A percentile compares a stretch with the other conserved stretches of the same genome.
phyloP scores from a whole-genome alignment of 2,888 invertebrate genomes.

The Metalampra italica region DNA sequence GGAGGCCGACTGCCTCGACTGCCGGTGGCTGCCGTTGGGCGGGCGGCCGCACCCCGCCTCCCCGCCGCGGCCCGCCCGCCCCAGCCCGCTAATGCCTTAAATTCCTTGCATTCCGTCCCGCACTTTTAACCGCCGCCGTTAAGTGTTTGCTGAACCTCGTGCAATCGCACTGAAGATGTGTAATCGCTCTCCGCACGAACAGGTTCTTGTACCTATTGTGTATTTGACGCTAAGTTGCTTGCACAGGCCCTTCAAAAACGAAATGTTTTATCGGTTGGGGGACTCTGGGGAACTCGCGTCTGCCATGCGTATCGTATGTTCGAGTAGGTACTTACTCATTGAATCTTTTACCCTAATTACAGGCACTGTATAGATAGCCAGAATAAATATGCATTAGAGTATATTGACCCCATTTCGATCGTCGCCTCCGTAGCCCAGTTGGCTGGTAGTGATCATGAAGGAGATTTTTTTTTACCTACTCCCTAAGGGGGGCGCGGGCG shows the following conservation, averaged over 20 bases:
- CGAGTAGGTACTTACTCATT: too few relatives aligned
- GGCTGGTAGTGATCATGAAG: too few relatives aligned
- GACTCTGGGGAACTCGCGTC: too few relatives aligned
- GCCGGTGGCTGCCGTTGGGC: slow-evolving; percentile 41
- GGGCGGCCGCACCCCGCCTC: slow-evolving; percentile 53
- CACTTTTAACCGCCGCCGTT: slow-evolving; percentile 42
- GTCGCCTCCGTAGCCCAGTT: too few relatives aligned
- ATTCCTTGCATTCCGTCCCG: slow-evolving; percentile 45
- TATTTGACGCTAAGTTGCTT: background rate
- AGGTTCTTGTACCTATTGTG: background rate
- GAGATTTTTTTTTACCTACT: too few relatives aligned
- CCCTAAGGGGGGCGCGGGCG: too few relatives aligned
- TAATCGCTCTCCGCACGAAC: slow-evolving; percentile 28
- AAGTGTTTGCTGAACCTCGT: slow-evolving; percentile 44
- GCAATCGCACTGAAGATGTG: slow-evolving; percentile 29
- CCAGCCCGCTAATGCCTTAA: slow-evolving; percentile 47
- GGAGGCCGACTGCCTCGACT: slow-evolving; percentile 24
- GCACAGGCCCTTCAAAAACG: background rate
- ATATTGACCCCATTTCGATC: too few relatives aligned
- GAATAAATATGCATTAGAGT: too few relatives aligned
- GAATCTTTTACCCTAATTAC: too few relatives aligned
- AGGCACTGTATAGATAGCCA: too few relatives aligned
- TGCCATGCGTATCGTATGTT: too few relatives aligned
- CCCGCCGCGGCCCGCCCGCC: slow-evolving; percentile 47
- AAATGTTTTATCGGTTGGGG: too few relatives aligned